Evolutionary conservation across 2,888 invertebrate species (phyloP).

Genomic region (Phyllotreta striolata): DNA sequence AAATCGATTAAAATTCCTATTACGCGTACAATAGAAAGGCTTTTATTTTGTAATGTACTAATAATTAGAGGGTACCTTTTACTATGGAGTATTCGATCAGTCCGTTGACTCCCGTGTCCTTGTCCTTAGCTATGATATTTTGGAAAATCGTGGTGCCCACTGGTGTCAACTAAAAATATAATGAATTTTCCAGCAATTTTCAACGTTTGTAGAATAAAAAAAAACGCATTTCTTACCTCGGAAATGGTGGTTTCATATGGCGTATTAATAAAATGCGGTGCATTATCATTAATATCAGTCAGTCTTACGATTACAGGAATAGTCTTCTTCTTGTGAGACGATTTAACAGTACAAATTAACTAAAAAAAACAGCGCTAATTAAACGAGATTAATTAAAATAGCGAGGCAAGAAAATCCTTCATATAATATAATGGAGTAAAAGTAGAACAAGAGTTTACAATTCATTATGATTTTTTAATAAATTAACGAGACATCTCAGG

Average conservation of each 20-base stretch:
- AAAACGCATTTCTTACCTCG: slow-evolving; percentile 71
- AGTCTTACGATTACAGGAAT: slow-evolving; percentile 90
- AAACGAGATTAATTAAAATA: too few relatives aligned
- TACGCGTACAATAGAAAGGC: too few relatives aligned
- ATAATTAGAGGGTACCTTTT: slow-evolving; percentile 64
- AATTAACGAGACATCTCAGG: slow-evolving; percentile 2
- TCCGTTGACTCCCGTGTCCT: slow-evolving; percentile 88
- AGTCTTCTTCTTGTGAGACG: slow-evolving; percentile 80
- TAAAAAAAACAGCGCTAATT: slow-evolving; percentile 57
- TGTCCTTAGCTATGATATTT: slow-evolving; percentile 80
- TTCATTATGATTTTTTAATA: slow-evolving; percentile 3
- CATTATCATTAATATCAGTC: slow-evolving; percentile 90
- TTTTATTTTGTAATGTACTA: too few relatives aligned
- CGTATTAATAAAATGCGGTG: slow-evolving; percentile 82
- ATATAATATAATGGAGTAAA: neutral
- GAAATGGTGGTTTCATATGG: slow-evolving; percentile 86
- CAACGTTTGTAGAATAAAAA: too few relatives aligned
- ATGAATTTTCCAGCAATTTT: too few relatives aligned
- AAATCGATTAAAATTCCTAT: too few relatives aligned
- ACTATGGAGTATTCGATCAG: slow-evolving; percentile 86
- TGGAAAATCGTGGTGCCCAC: slow-evolving; percentile 87
- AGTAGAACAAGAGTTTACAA: neutral
- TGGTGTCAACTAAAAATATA: slow-evolving; percentile 76
- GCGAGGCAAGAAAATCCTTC: neutral
- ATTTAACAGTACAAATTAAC: slow-evolving; percentile 84